Conservation (phyloP, 2,113 vertebrate genomes). For the Semnornis frantzii region DNA sequence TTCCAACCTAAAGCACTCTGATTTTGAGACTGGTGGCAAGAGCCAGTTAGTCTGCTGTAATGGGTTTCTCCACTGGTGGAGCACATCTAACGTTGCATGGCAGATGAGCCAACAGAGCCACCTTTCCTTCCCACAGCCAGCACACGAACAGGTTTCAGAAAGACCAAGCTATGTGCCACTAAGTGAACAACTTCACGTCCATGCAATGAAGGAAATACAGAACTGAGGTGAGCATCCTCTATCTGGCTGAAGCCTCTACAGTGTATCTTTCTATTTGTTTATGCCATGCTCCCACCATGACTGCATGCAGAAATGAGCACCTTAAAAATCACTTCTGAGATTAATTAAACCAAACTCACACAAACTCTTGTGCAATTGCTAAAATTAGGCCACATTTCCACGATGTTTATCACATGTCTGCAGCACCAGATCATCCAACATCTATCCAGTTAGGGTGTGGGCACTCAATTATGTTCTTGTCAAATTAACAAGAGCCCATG, state of each 20-base stretch:
- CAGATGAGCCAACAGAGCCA: neutral
- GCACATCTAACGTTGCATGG: neutral
- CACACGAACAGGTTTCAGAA: neutral
- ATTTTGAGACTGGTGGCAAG: neutral
- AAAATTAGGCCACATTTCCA: slow-evolving; percentile 33
- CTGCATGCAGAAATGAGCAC: neutral
- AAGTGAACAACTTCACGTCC: neutral
- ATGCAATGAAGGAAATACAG: rapidly evolving
- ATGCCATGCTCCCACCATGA: neutral
- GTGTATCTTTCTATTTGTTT: neutral
- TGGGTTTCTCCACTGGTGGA: neutral
- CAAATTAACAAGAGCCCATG: slow-evolving; percentile 61
- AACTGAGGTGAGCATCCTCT: neutral
- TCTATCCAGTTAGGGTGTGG: slow-evolving; percentile 49
- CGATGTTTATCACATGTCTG: slow-evolving; percentile 26
- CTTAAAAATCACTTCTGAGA: neutral
- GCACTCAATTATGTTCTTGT: slow-evolving; percentile 60
- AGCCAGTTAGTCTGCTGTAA: neutral
- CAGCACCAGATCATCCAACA: slow-evolving; percentile 49
- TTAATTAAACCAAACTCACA: neutral
- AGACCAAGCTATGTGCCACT: rapidly evolving
- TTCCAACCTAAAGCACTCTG: too few species aligned
- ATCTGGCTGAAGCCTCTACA: neutral
- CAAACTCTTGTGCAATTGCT: slow-evolving; percentile 33
- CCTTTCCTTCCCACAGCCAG: neutral